A percentile compares a stretch with the other conserved stretches of the same genome.
phyloP scores from a whole-genome alignment of 2,888 invertebrate species.

The Microchrysa polita region DNA sequence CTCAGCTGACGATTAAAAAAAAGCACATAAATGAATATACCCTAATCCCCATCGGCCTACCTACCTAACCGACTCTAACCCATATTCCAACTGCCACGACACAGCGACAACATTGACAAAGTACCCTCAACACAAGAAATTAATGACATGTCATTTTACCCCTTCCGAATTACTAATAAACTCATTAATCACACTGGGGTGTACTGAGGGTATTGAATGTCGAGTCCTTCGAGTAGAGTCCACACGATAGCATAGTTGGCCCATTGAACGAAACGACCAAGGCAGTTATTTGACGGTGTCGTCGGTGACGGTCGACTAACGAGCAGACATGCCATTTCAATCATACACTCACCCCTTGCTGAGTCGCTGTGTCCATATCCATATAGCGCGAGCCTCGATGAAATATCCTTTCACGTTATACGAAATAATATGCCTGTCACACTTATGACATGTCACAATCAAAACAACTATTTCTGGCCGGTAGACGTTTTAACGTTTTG shows the following conservation, averaged over 20 bases:
- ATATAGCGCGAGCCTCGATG: slow-evolving; percentile 3
- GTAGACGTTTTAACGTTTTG: slow-evolving; percentile 21
- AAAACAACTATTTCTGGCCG: slow-evolving; percentile 46
- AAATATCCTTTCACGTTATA: slow-evolving; percentile 24
- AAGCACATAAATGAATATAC: background rate
- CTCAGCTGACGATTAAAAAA: no score
- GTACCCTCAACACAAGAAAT: slow-evolving; percentile 48
- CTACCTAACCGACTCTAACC: background rate
- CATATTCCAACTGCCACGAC: slow-evolving; percentile 5
- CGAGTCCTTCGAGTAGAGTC: no score
- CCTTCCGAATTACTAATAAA: slow-evolving; percentile 51
- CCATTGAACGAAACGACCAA: background rate
- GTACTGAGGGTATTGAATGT: no score
- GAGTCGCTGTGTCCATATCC: background rate
- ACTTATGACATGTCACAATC: slow-evolving; percentile 49
- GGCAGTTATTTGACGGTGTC: background rate
- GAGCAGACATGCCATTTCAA: slow-evolving; percentile 31
- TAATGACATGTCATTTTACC: slow-evolving; percentile 50
- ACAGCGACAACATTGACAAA: slow-evolving; percentile 45
- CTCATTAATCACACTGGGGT: slow-evolving; percentile 48
- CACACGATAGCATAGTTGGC: slow-evolving; percentile 40
- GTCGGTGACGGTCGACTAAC: background rate
- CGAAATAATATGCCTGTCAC: slow-evolving; percentile 49
- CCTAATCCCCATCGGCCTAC: background rate
- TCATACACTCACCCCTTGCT: slow-evolving; percentile 13